A percentile compares a stretch with the other conserved stretches of the same genome.
Evolutionary conservation across 2,797 vertebrate genomes (phyloP).

Genomic region (Taenioides sp.): DNA sequence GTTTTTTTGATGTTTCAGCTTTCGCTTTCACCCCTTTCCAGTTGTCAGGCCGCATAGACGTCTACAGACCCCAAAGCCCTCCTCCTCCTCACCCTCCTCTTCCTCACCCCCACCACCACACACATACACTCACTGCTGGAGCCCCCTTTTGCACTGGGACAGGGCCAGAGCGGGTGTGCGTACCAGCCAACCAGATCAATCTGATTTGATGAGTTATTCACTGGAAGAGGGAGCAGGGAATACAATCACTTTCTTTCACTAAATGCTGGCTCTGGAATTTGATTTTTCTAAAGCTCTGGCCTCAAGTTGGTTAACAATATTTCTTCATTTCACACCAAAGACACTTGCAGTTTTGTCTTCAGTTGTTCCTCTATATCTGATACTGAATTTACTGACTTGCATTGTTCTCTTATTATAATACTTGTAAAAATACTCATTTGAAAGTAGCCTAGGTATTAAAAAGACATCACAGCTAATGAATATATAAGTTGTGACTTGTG

Average conservation of each 20-base stretch:
- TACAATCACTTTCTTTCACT: constrained; percentile 26
- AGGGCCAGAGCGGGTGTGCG: constrained; percentile 54
- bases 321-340: background rate
- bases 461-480: no score
- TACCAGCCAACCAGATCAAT: constrained; percentile 45
- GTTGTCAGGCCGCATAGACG: constrained; percentile 86
- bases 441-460: no score
- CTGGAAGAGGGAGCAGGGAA: constrained; percentile 49
- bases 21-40: constrained; percentile 85
- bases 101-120: constrained; percentile 15
- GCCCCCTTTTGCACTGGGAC: constrained; percentile 54
- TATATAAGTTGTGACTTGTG: background rate
- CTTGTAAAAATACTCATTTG: no score
- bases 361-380: no score
- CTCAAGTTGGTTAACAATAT: constrained; percentile 7
- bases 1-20: constrained; percentile 77
- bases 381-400: no score
- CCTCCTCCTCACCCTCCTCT: constrained; percentile 38
- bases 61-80: constrained; percentile 69
- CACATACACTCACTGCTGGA: constrained; percentile 37
- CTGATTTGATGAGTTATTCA: constrained; percentile 65
- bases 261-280: background rate
- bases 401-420: no score
- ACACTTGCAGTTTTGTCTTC: background rate
- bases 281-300: background rate